Percentiles rank a stretch among this genome's conserved stretches.
Conservation (phyloP, 2,888 invertebrate species). For the Meghimatium bilineatum region DNA sequence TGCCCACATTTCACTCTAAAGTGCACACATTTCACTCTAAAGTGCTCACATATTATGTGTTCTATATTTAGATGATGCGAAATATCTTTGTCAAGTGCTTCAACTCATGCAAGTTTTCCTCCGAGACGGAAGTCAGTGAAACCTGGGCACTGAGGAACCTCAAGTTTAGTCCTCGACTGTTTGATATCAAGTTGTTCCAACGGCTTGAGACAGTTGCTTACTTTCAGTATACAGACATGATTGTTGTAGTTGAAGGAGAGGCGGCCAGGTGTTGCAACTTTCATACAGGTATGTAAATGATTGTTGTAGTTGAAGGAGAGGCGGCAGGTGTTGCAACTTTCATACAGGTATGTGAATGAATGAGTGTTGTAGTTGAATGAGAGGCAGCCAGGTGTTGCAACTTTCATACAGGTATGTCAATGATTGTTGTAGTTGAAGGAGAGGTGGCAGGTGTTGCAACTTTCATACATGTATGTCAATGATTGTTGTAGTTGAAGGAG, state of each 20-base stretch:
- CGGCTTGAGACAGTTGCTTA: slow-evolving; percentile 71
- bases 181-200: slow-evolving; percentile 71
- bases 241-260: slow-evolving; percentile 72
- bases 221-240: slow-evolving; percentile 70
- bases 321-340: neutral
- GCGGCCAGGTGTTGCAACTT: slow-evolving; percentile 70
- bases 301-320: neutral
- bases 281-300: slow-evolving; percentile 66
- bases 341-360: too few species aligned
- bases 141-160: slow-evolving; percentile 66
- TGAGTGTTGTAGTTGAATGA: too few species aligned
- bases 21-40: too few species aligned
- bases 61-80: slow-evolving; percentile 70
- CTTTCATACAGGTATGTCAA: too few species aligned
- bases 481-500: too few species aligned
- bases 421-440: too few species aligned
- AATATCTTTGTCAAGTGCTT: slow-evolving; percentile 74
- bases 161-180: slow-evolving; percentile 74
- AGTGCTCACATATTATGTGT: too few species aligned
- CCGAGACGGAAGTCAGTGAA: slow-evolving; percentile 68
- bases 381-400: too few species aligned
- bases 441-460: too few species aligned
- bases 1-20: too few species aligned
- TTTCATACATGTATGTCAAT: too few species aligned
- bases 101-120: slow-evolving; percentile 67